These are phyloP conservation scores for Scolopax rusticola DNA, from an alignment of 2,797 vertebrate genomes.

Conservation along the genomic window DNA sequence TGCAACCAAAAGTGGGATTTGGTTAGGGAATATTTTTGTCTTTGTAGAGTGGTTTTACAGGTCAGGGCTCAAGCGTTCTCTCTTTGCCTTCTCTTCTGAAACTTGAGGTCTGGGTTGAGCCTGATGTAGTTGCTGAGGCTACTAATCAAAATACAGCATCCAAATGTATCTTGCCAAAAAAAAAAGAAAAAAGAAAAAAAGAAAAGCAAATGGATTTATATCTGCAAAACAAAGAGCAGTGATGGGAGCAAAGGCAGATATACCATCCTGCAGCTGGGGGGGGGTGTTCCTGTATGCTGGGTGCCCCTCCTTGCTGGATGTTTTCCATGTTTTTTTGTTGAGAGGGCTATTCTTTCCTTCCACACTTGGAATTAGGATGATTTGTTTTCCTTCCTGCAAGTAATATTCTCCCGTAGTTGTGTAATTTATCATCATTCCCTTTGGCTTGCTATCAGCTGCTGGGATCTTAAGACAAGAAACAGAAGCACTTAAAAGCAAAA, in stretches of 20 bases:
- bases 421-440: neutral
- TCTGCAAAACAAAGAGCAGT: neutral
- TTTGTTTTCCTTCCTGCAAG: neutral
- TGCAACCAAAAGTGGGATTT: neutral
- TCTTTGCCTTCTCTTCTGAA: neutral
- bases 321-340: neutral
- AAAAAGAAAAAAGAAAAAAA: neutral
- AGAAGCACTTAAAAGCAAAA: slow-evolving; percentile 30
- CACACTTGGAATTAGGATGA: neutral
- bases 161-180: neutral
- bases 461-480: slow-evolving; percentile 24
- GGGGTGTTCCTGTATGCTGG: fast-evolving
- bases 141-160: neutral
- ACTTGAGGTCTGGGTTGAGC: neutral
- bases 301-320: neutral
- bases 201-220: neutral
- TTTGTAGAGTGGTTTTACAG: neutral
- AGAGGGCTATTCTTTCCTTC: neutral
- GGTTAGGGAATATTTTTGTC: neutral
- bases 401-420: neutral
- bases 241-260: neutral
- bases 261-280: neutral
- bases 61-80: neutral
- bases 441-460: neutral
- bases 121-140: neutral